phyloP scores from a whole-genome alignment of 2,888 invertebrate genomes.

The Pandemis cinnamomeana region DNA sequence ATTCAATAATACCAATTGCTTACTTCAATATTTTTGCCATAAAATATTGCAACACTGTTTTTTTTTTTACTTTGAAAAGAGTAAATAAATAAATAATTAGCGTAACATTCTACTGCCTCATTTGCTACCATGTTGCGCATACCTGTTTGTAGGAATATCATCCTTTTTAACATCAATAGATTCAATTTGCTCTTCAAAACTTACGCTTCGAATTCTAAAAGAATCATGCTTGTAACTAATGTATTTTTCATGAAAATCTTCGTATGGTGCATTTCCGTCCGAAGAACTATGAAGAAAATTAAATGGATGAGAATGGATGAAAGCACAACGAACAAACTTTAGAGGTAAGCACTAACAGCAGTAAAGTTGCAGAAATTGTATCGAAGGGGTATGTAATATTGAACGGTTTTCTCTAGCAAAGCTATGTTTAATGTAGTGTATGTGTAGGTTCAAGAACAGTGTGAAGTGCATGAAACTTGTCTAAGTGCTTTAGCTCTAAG shows the following conservation, averaged over 20 bases:
- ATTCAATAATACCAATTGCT: neutral
- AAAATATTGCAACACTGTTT: neutral
- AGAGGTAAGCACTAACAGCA: conserved; percentile 48
- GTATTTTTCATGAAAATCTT: conserved; percentile 93
- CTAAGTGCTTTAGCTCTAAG: conserved; percentile 43
- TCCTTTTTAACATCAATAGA: conserved; percentile 64
- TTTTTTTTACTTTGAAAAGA: neutral
- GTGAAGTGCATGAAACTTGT: conserved; percentile 44
- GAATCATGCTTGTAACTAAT: conserved; percentile 89
- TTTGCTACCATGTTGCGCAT: conserved; percentile 55
- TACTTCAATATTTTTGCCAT: neutral
- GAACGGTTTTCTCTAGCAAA: conserved; percentile 8
- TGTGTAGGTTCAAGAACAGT: conserved; percentile 43
- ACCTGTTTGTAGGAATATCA: conserved; percentile 70
- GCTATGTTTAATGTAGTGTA: conserved; percentile 22
- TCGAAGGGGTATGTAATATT: neutral
- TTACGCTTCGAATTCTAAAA: conserved; percentile 90
- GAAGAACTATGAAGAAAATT: conserved; percentile 83
- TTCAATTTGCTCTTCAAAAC: conserved; percentile 86
- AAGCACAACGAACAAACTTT: conserved; percentile 59
- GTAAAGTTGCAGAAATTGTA: conserved; percentile 38
- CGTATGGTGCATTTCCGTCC: conserved; percentile 85
- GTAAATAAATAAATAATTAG: conserved; percentile 24
- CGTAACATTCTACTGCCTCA: conserved; percentile 35
- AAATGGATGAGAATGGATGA: conserved; percentile 71